These are phyloP conservation scores for Seriola dumerili DNA, from an alignment of 2,113 vertebrate genomes.

Conservation along the genomic window DNA sequence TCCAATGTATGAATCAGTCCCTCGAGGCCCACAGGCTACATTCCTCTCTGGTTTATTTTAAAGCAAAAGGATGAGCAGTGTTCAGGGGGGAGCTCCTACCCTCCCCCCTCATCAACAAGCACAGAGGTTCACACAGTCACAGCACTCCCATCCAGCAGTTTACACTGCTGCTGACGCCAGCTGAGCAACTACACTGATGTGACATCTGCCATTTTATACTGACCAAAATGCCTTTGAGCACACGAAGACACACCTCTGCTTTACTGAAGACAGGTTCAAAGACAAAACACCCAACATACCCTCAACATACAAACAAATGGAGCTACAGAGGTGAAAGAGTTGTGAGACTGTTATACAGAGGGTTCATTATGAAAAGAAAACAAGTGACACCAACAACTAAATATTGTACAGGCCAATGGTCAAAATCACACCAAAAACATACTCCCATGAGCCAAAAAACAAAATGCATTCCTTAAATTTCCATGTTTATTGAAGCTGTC, in stretches of 20 bases:
- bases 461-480: conserved; percentile 35
- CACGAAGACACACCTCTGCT: conserved; percentile 1
- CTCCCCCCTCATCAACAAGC: conserved; percentile 58
- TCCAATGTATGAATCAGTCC: conserved; percentile 64
- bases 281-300: not conserved
- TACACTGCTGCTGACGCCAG: conserved; percentile 46
- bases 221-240: not conserved
- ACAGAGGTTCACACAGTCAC: conserved; percentile 61
- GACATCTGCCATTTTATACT: conserved; percentile 36
- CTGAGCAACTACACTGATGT: conserved; percentile 58
- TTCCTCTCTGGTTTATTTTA: conserved; percentile 84
- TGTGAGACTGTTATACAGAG: not conserved
- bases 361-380: not conserved
- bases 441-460: not conserved
- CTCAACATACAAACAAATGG: not conserved
- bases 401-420: not conserved
- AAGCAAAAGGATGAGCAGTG: conserved; percentile 77
- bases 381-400: not conserved
- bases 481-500: not conserved
- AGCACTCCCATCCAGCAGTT: conserved; percentile 52
- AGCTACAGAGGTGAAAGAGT: not conserved
- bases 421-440: conserved; percentile 16
- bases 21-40: conserved; percentile 63
- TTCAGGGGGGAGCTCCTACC: conserved; percentile 38
- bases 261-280: not conserved